Evolutionary conservation across 1,140 invertebrate species (phyloP).

Genomic region (Anastrepha obliqua): DNA sequence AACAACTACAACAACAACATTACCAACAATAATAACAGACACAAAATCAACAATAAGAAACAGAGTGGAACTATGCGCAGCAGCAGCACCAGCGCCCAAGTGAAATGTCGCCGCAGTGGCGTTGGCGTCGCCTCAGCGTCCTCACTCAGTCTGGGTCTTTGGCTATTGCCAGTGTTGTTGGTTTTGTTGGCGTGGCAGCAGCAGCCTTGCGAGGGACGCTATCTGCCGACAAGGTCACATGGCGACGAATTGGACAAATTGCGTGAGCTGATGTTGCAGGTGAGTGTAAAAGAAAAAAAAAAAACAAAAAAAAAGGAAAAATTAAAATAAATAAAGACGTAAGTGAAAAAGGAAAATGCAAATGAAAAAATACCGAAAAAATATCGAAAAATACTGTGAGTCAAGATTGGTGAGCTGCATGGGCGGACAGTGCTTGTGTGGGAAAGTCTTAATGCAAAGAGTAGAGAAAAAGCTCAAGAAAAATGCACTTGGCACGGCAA

Average conservation of each 20-base stretch:
- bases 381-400: not conserved
- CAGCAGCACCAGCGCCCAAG: not conserved
- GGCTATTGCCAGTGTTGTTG: conserved; percentile 55
- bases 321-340: not conserved
- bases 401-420: not conserved
- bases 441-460: not conserved
- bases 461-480: not conserved
- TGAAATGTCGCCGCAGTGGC: conserved; percentile 32
- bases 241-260: conserved; percentile 77
- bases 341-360: not conserved
- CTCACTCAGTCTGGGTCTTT: conserved; percentile 53
- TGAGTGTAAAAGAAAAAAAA: conserved; percentile 70
- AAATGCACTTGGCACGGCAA: not conserved
- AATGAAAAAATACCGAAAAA: not conserved
- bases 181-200: conserved; percentile 63
- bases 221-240: conserved; percentile 77
- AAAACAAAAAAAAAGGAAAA: not conserved
- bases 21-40: not conserved
- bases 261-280: conserved; percentile 77
- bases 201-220: conserved; percentile 75
- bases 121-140: conserved; percentile 35
- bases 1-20: conserved; percentile 22
- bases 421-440: not conserved
- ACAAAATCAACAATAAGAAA: conserved; percentile 18
- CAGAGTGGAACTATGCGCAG: conserved; percentile 44